Evolutionary conservation across 2,113 vertebrate genomes (phyloP).

Genomic region (Cynopterus brachyotis): DNA sequence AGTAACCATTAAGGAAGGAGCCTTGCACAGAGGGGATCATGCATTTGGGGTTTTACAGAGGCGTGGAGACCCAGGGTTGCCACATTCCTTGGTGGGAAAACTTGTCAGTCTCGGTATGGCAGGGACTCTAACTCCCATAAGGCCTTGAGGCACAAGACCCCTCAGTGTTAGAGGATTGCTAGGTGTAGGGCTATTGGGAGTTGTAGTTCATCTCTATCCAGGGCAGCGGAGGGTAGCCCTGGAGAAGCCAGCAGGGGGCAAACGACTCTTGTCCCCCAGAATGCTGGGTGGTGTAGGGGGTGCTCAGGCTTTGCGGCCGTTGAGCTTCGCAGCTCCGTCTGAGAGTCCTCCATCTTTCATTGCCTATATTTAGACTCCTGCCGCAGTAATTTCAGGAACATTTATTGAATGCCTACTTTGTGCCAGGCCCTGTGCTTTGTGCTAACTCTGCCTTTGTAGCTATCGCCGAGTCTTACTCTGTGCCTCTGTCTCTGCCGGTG

Average conservation of each 20-base stretch:
- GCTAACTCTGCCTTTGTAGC: constrained; percentile 24
- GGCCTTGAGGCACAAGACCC: constrained; percentile 41
- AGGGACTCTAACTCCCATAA: constrained; percentile 77
- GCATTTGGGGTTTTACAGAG: constrained; percentile 53
- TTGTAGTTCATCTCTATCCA: constrained; percentile 71
- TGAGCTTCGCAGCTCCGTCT: background rate
- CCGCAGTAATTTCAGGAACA: constrained; percentile 59
- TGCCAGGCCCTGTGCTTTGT: background rate
- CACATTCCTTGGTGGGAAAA: constrained; percentile 64
- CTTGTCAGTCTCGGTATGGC: constrained; percentile 61
- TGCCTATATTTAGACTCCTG: constrained; percentile 66
- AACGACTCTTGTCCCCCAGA: background rate
- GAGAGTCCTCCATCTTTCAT: constrained; percentile 57
- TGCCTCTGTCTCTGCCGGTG: constrained; percentile 39
- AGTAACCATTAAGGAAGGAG: constrained; percentile 17
- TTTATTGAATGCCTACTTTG: background rate
- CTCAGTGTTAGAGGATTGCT: constrained; percentile 17
- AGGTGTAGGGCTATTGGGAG: constrained; percentile 56
- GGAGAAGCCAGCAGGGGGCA: constrained; percentile 67
- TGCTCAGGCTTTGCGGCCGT: constrained; percentile 17
- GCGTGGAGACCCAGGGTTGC: constrained; percentile 50
- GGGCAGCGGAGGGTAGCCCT: constrained; percentile 47
- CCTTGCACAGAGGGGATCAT: constrained; percentile 17
- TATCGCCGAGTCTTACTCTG: constrained; percentile 7
- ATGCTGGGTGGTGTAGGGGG: constrained; percentile 26